Evolutionary conservation across 1,140 invertebrate genomes (phyloP), one percentile per base, ranked within the genome.

Genomic region (Drosophila littoralis): DNA sequence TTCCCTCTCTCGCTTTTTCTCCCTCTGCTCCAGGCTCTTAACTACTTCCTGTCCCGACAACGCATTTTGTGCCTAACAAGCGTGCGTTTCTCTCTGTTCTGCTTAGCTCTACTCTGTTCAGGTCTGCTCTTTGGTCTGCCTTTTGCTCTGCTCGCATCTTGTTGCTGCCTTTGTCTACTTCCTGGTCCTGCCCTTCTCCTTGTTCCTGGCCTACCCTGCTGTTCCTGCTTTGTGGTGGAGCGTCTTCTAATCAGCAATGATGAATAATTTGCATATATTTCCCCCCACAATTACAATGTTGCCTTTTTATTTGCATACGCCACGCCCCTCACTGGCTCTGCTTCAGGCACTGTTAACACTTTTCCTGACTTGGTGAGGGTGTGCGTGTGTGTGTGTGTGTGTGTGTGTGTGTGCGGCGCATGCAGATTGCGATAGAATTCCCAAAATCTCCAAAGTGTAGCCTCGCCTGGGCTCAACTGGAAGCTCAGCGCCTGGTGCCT

Each of bases 201-300:
- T 35, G 50, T 42, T 38, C 46, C 45, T 22, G n/a, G 10, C 1
- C 22, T 28, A 5, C 15, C 40, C 51, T 33, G 43, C 35, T 51
- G 17, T 64, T 52, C 36, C 46, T 35, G 63, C 63, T 65, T 63
- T 75, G 59, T 66, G 55, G 64, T 61, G 79, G 58, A 66, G 40
- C 48, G 77, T 74, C 84, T 91, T 91, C 90, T 91, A 90, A 91
- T 91, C 89, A 91, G 84, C 90, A 91, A 91, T 91, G 89, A 91
- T 91, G 89, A 91, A 91, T 89, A 91, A 91, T 91, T 90, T 90
- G 78, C 90, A 91, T 91, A 91, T 86, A 90, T 86, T 91, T 90
- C 63, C 80, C 76, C 75, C 90, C 78, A 40, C 70, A 85, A 91
- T 83, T 91, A 91, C 84, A 90, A 75, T 90, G 81, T 81, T 89